Conservation (phyloP, 2,888 invertebrate genomes). For the Altica lythri region DNA sequence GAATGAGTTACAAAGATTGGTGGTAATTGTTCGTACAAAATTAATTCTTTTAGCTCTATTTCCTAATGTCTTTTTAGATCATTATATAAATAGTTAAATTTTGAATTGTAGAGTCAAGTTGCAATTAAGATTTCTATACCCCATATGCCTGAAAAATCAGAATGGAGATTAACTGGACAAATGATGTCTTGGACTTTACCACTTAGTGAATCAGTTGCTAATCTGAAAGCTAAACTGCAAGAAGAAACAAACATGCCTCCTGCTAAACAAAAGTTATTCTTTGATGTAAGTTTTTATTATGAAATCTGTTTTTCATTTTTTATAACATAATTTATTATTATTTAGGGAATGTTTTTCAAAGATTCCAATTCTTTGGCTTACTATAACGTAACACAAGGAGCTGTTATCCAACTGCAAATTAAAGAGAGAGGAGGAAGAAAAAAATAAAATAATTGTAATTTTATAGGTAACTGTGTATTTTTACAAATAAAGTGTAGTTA, state of each 20-base stretch:
- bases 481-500: slow-evolving; percentile 2
- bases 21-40: too few species aligned
- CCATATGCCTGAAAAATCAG: slow-evolving; percentile 82
- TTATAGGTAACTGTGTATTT: not conserved
- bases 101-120: slow-evolving; percentile 68
- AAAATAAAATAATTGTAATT: slow-evolving; percentile 66
- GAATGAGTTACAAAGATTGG: too few species aligned
- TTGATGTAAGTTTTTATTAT: slow-evolving; percentile 75
- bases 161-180: slow-evolving; percentile 96
- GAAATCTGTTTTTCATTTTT: not conserved
- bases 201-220: slow-evolving; percentile 77
- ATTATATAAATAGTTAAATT: slow-evolving; percentile 5
- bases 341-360: slow-evolving; percentile 96
- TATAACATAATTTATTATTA: slow-evolving; percentile 37
- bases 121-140: slow-evolving; percentile 84
- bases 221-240: slow-evolving; percentile 84
- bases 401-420: slow-evolving; percentile 83
- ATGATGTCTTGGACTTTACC: slow-evolving; percentile 77
- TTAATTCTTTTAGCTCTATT: too few species aligned
- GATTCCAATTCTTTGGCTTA: slow-evolving; percentile 93
- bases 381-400: slow-evolving; percentile 90
- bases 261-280: slow-evolving; percentile 95
- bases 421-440: slow-evolving; percentile 98
- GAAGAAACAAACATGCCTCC: slow-evolving; percentile 91
- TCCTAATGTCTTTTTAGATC: not conserved